These are phyloP conservation scores for Synanthedon tipuliformis DNA, from an alignment of 2,888 invertebrate genomes.

Conservation along the genomic window DNA sequence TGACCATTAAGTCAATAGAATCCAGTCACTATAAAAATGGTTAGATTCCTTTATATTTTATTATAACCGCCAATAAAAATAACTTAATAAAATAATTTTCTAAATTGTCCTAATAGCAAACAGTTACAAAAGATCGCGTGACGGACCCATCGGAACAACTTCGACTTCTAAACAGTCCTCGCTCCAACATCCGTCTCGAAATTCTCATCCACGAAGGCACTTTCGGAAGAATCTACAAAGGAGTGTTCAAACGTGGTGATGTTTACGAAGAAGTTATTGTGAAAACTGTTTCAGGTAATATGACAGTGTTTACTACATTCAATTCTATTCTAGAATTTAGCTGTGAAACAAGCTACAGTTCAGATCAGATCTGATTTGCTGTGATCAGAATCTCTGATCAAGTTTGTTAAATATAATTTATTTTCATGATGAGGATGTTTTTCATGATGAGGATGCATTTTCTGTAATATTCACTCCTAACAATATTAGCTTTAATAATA, in stretches of 20 bases:
- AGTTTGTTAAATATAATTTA: too few species aligned
- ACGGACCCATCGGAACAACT: slow-evolving; percentile 74
- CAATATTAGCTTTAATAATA: too few species aligned
- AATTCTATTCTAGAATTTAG: background rate
- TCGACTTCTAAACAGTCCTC: slow-evolving; percentile 69
- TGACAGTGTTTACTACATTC: background rate
- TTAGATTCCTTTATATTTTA: too few species aligned
- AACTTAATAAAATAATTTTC: too few species aligned
- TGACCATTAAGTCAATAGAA: too few species aligned
- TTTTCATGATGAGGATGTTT: too few species aligned
- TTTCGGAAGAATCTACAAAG: slow-evolving; percentile 88
- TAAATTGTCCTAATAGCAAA: slow-evolving; percentile 32
- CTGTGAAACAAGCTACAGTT: background rate
- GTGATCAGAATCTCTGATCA: too few species aligned
- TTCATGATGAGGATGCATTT: too few species aligned
- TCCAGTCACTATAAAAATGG: too few species aligned
- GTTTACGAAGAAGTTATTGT: slow-evolving; percentile 82
- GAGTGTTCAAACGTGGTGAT: slow-evolving; percentile 73
- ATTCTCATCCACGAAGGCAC: slow-evolving; percentile 83
- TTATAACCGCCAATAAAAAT: too few species aligned
- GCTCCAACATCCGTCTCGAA: slow-evolving; percentile 72
- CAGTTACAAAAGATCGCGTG: slow-evolving; percentile 48
- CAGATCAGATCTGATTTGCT: background rate
- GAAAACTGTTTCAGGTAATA: slow-evolving; percentile 86
- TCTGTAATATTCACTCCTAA: too few species aligned